Evolutionary conservation across 92 coral and sea anemone species (phyloP).

Genomic region (Pocillopora meandrina): DNA sequence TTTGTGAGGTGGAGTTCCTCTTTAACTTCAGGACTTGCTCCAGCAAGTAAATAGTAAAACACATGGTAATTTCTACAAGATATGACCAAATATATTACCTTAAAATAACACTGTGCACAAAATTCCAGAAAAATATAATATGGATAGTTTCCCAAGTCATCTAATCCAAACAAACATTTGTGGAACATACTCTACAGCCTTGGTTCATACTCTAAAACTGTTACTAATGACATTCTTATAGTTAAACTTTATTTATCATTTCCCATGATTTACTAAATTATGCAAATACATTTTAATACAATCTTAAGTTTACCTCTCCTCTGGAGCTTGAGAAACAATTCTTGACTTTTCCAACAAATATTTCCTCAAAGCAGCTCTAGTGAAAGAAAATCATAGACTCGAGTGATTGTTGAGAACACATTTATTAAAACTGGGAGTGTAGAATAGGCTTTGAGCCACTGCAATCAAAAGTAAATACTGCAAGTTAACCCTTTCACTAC

Average conservation of each 20-base stretch:
- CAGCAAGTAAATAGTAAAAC: constrained; percentile 95
- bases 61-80: constrained; percentile 89
- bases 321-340: constrained; percentile 95
- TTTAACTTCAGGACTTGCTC: constrained; percentile 75
- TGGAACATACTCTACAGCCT: too few species aligned
- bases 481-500: too few species aligned
- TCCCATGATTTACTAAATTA: too few species aligned
- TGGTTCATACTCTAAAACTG: too few species aligned
- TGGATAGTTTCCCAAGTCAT: not conserved
- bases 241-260: not conserved
- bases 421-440: not conserved
- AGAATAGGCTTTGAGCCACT: too few species aligned
- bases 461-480: too few species aligned
- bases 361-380: constrained; percentile 91
- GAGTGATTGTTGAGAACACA: not conserved
- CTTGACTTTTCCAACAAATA: constrained; percentile 97
- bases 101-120: not conserved
- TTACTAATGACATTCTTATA: not conserved
- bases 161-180: too few species aligned
- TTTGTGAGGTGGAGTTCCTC: constrained; percentile 83
- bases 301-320: constrained; percentile 72
- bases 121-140: not conserved
- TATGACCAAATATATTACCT: not conserved
- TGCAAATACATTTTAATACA: too few species aligned
- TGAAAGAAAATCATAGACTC: constrained; percentile 8